Evolutionary conservation across 2,113 vertebrate species (phyloP).

Genomic region (Semicossyphus pulcher): DNA sequence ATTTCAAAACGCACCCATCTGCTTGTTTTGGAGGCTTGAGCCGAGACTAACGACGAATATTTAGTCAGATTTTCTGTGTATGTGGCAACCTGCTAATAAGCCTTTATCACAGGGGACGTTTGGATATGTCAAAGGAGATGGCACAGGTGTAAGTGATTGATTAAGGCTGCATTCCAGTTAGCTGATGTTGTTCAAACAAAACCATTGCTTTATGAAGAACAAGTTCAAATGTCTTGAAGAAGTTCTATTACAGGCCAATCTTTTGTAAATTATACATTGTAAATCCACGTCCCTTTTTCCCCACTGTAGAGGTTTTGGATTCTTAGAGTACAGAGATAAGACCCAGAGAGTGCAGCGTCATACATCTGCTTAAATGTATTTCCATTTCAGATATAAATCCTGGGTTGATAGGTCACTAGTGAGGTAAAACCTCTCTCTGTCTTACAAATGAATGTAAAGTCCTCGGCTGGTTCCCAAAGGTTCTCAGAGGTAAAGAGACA

Average conservation of each 20-base stretch:
- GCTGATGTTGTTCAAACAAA: background rate
- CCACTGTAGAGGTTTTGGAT: no score
- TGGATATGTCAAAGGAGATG: no score
- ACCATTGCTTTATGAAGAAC: background rate
- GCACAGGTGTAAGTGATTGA: slow-evolving; percentile 8
- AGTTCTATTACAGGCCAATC: background rate
- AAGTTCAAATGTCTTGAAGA: slow-evolving; percentile 1
- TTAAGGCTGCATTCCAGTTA: background rate
- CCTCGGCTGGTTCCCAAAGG: background rate
- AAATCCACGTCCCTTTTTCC: no score
- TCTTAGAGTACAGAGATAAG: no score
- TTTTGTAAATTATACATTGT: no score
- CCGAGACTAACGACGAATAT: no score
- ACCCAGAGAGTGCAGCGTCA: no score
- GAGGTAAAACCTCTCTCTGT: background rate
- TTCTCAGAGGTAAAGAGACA: background rate
- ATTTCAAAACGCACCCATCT: slow-evolving; percentile 26
- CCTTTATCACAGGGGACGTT: background rate
- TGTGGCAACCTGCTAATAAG: background rate
- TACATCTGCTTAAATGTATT: slow-evolving; percentile 18
- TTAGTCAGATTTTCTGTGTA: background rate
- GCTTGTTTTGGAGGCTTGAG: slow-evolving; percentile 5
- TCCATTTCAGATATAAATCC: slow-evolving; percentile 23
- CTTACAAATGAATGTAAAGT: background rate
- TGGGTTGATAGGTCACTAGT: background rate